Percentiles rank a stretch among this genome's conserved stretches.
These are phyloP conservation scores for Chiloscyllium plagiosum DNA, from an alignment of 2,113 vertebrate genomes.

Conservation along the genomic window DNA sequence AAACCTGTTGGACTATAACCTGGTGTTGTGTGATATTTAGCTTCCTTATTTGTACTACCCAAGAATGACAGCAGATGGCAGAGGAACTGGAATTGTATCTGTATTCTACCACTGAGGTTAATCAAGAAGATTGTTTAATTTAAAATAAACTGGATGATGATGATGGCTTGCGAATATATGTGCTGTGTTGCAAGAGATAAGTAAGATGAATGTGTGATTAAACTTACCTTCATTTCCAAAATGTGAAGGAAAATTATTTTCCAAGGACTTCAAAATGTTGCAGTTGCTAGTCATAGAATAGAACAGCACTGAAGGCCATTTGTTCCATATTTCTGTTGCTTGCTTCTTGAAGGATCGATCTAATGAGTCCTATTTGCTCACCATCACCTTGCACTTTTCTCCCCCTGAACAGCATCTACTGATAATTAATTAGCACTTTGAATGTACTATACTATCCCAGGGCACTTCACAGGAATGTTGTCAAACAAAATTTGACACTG, in stretches of 20 bases:
- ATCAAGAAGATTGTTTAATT: neutral
- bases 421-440: neutral
- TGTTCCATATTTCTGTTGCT: neutral
- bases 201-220: neutral
- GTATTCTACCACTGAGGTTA: neutral
- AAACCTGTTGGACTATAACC: too few species aligned
- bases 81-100: neutral
- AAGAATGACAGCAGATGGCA: neutral
- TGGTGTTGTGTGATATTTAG: too few species aligned
- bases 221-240: neutral
- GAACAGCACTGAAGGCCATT: neutral
- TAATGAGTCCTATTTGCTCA: neutral
- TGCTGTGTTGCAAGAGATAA: neutral
- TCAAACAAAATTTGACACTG: neutral
- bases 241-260: neutral
- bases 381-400: neutral
- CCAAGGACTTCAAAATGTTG: neutral
- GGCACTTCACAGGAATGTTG: neutral
- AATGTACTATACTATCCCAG: neutral
- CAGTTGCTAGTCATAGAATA: neutral
- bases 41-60: constrained; percentile 1
- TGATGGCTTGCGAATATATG: neutral
- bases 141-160: neutral
- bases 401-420: neutral
- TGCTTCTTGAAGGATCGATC: neutral